Percentiles rank a stretch among this genome's conserved stretches.
Evolutionary conservation across 2,113 vertebrate species (phyloP).

Genomic region (Penelope pileata): DNA sequence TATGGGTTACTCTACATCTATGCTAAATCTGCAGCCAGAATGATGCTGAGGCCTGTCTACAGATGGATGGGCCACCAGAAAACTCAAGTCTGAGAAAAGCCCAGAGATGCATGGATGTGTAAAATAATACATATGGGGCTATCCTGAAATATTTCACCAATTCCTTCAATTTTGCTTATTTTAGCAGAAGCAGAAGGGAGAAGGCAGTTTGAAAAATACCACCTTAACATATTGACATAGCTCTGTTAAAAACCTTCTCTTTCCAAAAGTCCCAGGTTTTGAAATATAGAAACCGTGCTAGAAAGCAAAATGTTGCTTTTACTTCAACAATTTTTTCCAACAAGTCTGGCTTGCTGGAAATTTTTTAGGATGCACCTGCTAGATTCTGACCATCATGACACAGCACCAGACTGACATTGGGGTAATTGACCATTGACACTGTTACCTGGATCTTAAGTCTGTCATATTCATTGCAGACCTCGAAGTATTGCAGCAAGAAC

Average conservation of each 20-base stretch:
- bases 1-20: background rate
- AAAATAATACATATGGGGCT: accelerated
- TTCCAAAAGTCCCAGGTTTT: background rate
- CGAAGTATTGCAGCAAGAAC: background rate
- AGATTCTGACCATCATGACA: background rate
- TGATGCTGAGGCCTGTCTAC: accelerated
- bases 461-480: background rate
- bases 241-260: background rate
- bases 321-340: background rate
- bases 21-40: background rate
- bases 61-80: background rate
- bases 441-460: background rate
- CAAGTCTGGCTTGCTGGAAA: background rate
- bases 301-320: background rate
- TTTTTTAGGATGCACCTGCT: background rate
- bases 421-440: background rate
- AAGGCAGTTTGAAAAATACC: background rate
- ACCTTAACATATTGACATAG: background rate
- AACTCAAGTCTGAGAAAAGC: background rate
- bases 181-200: background rate
- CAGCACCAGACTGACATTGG: background rate
- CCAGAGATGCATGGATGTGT: background rate
- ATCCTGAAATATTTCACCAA: background rate
- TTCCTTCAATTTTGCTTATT: background rate
- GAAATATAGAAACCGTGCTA: background rate